phyloP scores from a whole-genome alignment of 2,888 invertebrate species.

The Timandra comae region DNA sequence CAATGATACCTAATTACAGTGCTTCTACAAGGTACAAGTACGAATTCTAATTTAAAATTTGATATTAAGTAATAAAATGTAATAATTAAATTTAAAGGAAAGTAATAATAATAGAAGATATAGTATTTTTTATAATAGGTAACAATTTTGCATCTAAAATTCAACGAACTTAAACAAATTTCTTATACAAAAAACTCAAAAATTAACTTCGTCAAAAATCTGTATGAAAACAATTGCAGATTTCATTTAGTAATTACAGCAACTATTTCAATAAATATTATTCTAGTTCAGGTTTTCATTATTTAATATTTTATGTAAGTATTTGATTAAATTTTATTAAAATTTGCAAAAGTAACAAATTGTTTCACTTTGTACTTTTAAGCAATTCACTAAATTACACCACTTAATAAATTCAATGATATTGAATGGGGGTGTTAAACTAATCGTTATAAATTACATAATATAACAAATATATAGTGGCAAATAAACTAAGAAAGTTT shows the following conservation, averaged over 20 bases:
- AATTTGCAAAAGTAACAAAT: constrained; percentile 85
- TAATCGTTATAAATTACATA: constrained; percentile 69
- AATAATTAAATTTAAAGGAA: constrained; percentile 31
- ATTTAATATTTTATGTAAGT: constrained; percentile 49
- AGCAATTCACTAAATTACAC: constrained; percentile 80
- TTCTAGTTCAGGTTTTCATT: constrained; percentile 48
- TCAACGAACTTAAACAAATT: constrained; percentile 55
- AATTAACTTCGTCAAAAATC: constrained; percentile 28
- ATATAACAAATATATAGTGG: constrained; percentile 73
- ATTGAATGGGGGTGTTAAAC: constrained; percentile 66
- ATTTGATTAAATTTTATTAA: constrained; percentile 75
- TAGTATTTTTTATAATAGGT: constrained; percentile 54
- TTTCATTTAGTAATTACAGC: constrained; percentile 60
- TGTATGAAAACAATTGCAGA: constrained; percentile 48
- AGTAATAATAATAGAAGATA: constrained; percentile 46
- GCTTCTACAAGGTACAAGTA: constrained; percentile 43
- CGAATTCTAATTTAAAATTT: constrained; percentile 44
- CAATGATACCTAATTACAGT: constrained; percentile 45
- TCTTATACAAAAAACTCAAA: constrained; percentile 45
- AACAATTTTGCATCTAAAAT: constrained; percentile 66
- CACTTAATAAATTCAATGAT: constrained; percentile 60
- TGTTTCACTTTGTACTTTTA: constrained; percentile 81
- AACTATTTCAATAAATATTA: constrained; percentile 69
- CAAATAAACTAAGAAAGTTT: constrained; percentile 74
- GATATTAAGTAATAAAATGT: constrained; percentile 43